Percentiles rank a stretch among this genome's conserved stretches.
phyloP scores from a whole-genome alignment of 2,797 vertebrate species.

The Coendou prehensilis region DNA sequence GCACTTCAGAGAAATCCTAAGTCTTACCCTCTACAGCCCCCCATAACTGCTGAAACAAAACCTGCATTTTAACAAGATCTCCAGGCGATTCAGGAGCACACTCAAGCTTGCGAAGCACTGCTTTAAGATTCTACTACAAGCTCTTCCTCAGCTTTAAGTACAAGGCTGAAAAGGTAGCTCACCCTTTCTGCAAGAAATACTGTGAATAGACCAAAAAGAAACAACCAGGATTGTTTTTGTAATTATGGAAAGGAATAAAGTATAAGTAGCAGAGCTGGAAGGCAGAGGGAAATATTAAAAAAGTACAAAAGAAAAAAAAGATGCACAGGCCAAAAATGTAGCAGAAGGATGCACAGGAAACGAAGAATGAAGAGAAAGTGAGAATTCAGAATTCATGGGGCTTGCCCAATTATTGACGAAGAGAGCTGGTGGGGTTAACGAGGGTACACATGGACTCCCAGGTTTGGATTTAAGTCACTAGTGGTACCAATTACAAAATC shows the following conservation, averaged over 20 bases:
- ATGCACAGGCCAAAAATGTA: not conserved
- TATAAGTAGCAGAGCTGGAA: not conserved
- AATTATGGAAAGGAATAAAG: not conserved
- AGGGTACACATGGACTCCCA: not conserved
- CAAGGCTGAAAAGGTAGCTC: not conserved
- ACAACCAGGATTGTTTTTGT: not conserved
- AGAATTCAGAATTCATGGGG: not conserved
- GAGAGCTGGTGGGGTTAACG: not conserved
- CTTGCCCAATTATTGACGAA: not conserved
- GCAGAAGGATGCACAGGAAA: not conserved
- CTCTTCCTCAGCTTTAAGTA: not conserved
- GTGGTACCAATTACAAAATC: not conserved
- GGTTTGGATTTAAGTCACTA: not conserved
- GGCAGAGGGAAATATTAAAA: not conserved
- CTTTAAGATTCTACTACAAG: not conserved
- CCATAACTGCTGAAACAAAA: not conserved
- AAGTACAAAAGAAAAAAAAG: not conserved
- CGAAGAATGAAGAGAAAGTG: not conserved
- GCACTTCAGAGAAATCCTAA: not conserved
- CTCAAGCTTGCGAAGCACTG: not conserved
- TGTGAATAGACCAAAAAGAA: not conserved
- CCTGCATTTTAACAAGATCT: not conserved
- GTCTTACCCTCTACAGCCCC: not conserved
- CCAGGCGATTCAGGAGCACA: not conserved
- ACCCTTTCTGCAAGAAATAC: not conserved